Conservation (phyloP, 2,888 invertebrate genomes). For the Alentia gelatinosa region DNA sequence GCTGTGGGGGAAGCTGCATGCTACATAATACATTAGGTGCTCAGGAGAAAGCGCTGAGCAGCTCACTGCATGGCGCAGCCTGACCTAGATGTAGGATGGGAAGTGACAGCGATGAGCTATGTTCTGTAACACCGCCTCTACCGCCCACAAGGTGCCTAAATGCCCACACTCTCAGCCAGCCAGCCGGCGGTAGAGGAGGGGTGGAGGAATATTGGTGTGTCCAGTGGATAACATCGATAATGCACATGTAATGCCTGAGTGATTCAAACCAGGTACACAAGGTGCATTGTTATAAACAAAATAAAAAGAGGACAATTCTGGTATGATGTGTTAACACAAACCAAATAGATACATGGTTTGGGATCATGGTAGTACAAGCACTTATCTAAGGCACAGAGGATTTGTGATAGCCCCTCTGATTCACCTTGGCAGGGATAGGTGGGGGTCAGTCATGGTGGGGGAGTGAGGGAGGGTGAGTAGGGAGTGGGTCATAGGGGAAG, state of each 20-base stretch:
- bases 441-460: background rate
- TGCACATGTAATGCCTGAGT: too few species aligned
- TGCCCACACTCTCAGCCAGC: too few species aligned
- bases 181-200: too few species aligned
- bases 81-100: constrained; percentile 10
- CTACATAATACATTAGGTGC: background rate
- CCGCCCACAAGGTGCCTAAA: too few species aligned
- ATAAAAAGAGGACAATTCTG: too few species aligned
- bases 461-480: background rate
- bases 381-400: background rate
- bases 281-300: too few species aligned
- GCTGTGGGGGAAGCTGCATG: background rate
- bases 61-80: background rate
- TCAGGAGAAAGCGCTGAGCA: background rate
- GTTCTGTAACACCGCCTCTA: background rate
- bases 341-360: too few species aligned
- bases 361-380: too few species aligned
- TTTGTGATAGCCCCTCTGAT: background rate
- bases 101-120: background rate
- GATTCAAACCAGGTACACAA: too few species aligned
- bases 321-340: too few species aligned
- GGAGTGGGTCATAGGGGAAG: background rate
- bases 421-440: background rate
- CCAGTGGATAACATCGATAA: too few species aligned
- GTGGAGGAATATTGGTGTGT: too few species aligned